Base-by-base conservation (phyloP, 35 echinoderm and acorn worm species). In the Eucidaris tribuloides region DNA sequence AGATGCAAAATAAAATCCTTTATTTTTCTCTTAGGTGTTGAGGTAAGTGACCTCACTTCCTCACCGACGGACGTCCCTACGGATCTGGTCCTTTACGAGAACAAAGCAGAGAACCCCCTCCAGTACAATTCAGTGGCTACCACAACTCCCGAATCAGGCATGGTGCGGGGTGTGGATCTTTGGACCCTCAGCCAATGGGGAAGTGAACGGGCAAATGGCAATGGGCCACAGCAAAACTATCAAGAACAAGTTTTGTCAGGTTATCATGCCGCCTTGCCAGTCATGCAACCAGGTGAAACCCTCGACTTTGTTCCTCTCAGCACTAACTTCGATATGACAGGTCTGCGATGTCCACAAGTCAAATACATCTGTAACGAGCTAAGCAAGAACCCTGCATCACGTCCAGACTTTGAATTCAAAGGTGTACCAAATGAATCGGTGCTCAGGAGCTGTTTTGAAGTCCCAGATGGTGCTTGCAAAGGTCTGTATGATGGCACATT, bases 111-210 rank as follows among this genome's bases (percentile, higher is more conserved):
- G 18, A 93, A 99, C 40, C 34, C 65, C 0, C 50, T 99, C 17
- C 43, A 79, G 2, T 83, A 90, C 45, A 61, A 88, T 32, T 86
- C 86, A 0, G 60, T 82, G 7, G 96, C 87, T 7, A 48, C 52
- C 5, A 79, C 86, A 14, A 82, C 86, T 29, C 59, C 41, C 6
- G 83, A 87, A 20, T 71, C 91, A 59, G 84, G 82, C 30, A 78
- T 58, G n/a, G 83, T 93, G 13, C 76, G 52, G 30, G 91, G 96
- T 20, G 38, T 79, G 1, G 72, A 96, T n/a, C 81, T 96, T 15
- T 96, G 93, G 93, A 79, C 71, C 22, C 68, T 96, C 54, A 72
- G 89, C 38, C 52, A 88, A 36, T 96, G 78, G 19, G 89, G 88
- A 7, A 96, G 89, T 71, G 66, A 64, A 4, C 68, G 62, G 3